These are phyloP conservation scores for Eretmocerus hayati DNA, from an alignment of 2,888 invertebrate species.

Conservation along the genomic window DNA sequence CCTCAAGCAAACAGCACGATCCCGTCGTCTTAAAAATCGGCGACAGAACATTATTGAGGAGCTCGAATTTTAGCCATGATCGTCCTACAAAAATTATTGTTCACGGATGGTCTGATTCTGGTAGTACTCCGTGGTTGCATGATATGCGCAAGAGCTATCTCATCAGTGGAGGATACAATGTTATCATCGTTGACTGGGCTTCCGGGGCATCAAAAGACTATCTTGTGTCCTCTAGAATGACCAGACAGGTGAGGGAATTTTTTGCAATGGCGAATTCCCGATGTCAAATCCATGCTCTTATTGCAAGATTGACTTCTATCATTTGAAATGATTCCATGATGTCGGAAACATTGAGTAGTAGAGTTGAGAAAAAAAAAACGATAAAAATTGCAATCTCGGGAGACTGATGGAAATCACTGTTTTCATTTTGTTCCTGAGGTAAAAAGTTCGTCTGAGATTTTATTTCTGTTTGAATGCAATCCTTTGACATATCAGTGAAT, in stretches of 20 bases:
- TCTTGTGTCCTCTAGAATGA: conserved; percentile 28
- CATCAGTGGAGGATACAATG: conserved; percentile 44
- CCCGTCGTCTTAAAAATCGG: conserved; percentile 23
- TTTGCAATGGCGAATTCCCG: not conserved
- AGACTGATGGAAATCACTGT: too few species aligned
- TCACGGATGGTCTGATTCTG: conserved; percentile 49
- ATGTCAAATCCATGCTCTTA: too few species aligned
- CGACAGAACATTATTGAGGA: conserved; percentile 24
- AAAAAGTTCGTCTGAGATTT: too few species aligned
- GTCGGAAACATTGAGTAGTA: too few species aligned
- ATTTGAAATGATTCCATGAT: too few species aligned
- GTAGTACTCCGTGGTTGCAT: conserved; percentile 34
- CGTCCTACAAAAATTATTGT: conserved; percentile 43
- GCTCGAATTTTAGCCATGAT: conserved; percentile 26
- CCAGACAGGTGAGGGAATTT: conserved; percentile 13
- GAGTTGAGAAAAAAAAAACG: too few species aligned
- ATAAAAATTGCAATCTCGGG: too few species aligned
- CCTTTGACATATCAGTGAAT: too few species aligned
- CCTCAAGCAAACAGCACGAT: conserved; percentile 27
- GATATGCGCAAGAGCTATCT: conserved; percentile 45
- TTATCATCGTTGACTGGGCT: conserved; percentile 52
- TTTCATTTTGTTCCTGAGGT: too few species aligned
- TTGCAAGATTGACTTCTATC: too few species aligned
- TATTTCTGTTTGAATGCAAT: too few species aligned
- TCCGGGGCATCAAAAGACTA: conserved; percentile 33